These are phyloP conservation scores for Ictalurus punctatus DNA, from an alignment of 2,113 vertebrate genomes.

Conservation along the genomic window DNA sequence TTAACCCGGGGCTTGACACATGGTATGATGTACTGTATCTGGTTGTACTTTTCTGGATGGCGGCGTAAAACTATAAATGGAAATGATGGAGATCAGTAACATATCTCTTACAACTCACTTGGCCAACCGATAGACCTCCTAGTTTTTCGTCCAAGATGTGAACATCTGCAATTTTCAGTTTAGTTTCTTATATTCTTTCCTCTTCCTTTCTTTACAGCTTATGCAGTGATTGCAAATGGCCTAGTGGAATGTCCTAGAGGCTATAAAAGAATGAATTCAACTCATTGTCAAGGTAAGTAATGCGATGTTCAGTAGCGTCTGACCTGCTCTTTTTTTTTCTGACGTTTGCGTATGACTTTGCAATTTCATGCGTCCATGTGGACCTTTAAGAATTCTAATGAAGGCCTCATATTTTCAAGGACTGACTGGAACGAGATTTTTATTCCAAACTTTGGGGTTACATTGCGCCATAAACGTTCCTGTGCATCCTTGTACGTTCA, in stretches of 20 bases:
- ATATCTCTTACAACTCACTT: conserved; percentile 55
- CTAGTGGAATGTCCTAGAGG: conserved; percentile 89
- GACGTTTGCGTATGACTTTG: conserved; percentile 6
- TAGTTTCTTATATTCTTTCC: conserved; percentile 1
- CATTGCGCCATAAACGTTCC: conserved; percentile 1
- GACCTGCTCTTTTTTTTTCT: conserved; percentile 1
- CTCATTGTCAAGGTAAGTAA: conserved; percentile 91
- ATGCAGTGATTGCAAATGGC: conserved; percentile 83
- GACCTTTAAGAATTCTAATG: conserved; percentile 28
- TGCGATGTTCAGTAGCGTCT: conserved; percentile 12
- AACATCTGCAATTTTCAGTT: conserved; percentile 67
- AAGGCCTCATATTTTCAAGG: conserved; percentile 3
- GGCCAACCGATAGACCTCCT: conserved; percentile 57
- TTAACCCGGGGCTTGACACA: background rate
- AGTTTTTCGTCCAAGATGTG: conserved; percentile 57
- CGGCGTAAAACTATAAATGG: conserved; percentile 61
- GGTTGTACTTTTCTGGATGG: conserved; percentile 61
- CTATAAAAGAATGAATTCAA: conserved; percentile 86
- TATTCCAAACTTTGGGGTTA: background rate
- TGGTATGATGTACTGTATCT: conserved; percentile 57
- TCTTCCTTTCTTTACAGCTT: conserved; percentile 68
- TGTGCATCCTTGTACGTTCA: conserved; percentile 7
- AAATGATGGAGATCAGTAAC: conserved; percentile 58
- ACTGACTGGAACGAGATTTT: conserved; percentile 18
- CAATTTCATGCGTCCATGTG: conserved; percentile 30